Base-by-base conservation (phyloP, 2,113 vertebrate species). In the Lutjanus erythropterus region DNA sequence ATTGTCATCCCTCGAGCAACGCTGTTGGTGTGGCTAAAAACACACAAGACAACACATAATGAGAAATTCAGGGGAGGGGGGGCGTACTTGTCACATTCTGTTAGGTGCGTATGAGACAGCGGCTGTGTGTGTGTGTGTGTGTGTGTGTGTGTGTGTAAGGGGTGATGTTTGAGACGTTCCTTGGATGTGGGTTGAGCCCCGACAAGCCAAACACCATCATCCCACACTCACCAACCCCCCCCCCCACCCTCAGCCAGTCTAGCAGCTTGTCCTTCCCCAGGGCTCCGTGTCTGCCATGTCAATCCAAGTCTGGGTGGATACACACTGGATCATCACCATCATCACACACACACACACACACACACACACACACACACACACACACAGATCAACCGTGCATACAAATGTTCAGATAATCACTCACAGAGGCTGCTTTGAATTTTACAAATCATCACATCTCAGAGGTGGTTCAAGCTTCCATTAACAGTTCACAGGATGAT, bases 211-310 rank as follows among this genome's bases (percentile, higher is more conserved):
- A 78, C 67, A 31, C 55, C 50, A 67, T 53, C 78, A 78, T 23
- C 37, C 39, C 74, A 12, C 16, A 19, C 6, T n/a, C 61, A 42
- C 19, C n/a, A n/a, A n/a, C n/a, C n/a, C n/a, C n/a, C n/a, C 21
- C 46, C 23, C 15, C 2, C 56, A 39, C 77, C 74, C 23, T 2
- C 47, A 80, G 53, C 35, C 53, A 55, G 70, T 73, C 85, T 81
- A 39, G 47, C 86, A 84, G 66, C 47, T 71, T 60, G 86, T 71
- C 89, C 87, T 87, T 88, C 86, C 84, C 62, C 66, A 59, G 67
- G 70, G 83, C 69, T 37, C 4, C 3, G 0, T 77, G 80, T 85
- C 69, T 71, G 66, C 85, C 71, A 56, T 75, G 78, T 88, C 86
- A 88, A 71, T 81, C 81, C 73, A 47, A 67, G 67, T 66, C 62